Base-by-base conservation (phyloP, 2,888 invertebrate genomes). In the Drosophila basisetae region DNA sequence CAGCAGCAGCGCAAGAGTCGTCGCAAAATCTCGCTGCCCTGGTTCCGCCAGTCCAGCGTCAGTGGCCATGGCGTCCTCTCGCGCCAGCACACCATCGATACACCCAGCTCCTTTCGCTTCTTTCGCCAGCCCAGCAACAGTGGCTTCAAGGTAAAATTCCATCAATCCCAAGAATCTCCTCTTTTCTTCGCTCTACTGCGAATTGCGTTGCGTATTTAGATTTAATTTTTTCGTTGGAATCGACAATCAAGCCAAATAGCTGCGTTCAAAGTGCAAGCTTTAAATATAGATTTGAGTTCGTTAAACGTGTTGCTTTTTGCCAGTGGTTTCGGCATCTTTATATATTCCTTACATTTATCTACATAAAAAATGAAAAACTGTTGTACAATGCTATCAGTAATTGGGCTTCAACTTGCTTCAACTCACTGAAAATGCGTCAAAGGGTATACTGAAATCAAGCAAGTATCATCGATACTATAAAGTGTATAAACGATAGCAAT, bases 61-160 rank as follows among this genome's bases (percentile, higher is more conserved):
- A 84, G 78, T 64, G 78, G 63, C 18, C 97, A 96, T 93, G 96
- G 96, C 76, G 95, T 95, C 67, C 95, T 97, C 68, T 95, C 97
- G 73, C 95, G 97, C 66, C 97, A 97, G 93, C 97, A 97, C 93
- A 97, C 97, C 94, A 97, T 98, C 94, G 97, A 97, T 94, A 97
- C 97, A 82, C 97, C 97, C 91, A 95, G 97, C 93, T 96, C 97
- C 74, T 97, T 97, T 94, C 96, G 97, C 91, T 96, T 97, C 89
- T 95, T 96, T 92, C 96, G 95, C 77, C 94, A 95, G 94, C 87
- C 92, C 81, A 94, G 93, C 88, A 86, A 71, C 72, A 93, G 91
- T 80, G 93, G 92, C 91, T 91, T 92, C 63, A 93, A 93, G 93
- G 94, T 94, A 89, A 76, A 66, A 56, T 18, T 28, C 50, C 50